These are phyloP conservation scores for Plemyria rubiginata DNA, from an alignment of 2,888 invertebrate species.

Conservation along the genomic window DNA sequence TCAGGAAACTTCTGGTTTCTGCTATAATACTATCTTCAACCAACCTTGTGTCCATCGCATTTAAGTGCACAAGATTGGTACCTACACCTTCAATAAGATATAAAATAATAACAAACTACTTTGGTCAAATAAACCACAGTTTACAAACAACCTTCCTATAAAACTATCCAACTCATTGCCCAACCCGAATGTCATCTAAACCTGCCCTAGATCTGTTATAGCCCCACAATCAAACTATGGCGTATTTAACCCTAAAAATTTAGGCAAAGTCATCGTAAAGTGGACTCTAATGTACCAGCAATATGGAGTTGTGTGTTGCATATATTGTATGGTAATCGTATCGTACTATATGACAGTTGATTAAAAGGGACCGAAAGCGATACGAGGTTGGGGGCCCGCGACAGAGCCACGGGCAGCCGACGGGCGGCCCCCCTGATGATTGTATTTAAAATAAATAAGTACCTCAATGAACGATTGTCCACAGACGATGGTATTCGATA, in stretches of 20 bases:
- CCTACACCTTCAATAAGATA: neutral
- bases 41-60: neutral
- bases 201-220: constrained; percentile 70
- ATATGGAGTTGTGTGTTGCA: neutral
- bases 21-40: too few species aligned
- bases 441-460: constrained; percentile 85
- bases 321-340: neutral
- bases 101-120: constrained; percentile 5
- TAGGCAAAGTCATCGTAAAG: constrained; percentile 36
- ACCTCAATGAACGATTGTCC: constrained; percentile 84
- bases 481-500: constrained; percentile 60
- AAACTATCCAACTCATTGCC: constrained; percentile 26
- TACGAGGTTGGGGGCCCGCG: constrained; percentile 80
- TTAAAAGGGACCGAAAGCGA: constrained; percentile 83
- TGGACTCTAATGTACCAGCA: neutral
- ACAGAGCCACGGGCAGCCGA: constrained; percentile 80
- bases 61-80: neutral
- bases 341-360: constrained; percentile 78
- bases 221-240: constrained; percentile 76
- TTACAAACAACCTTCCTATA: neutral
- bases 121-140: constrained; percentile 3
- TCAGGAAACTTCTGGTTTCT: too few species aligned
- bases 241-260: constrained; percentile 52
- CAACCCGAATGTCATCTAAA: constrained; percentile 54
- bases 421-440: constrained; percentile 78